Evolutionary conservation across 2,888 invertebrate genomes (phyloP).

Genomic region (Scaptomyza polygonia): DNA sequence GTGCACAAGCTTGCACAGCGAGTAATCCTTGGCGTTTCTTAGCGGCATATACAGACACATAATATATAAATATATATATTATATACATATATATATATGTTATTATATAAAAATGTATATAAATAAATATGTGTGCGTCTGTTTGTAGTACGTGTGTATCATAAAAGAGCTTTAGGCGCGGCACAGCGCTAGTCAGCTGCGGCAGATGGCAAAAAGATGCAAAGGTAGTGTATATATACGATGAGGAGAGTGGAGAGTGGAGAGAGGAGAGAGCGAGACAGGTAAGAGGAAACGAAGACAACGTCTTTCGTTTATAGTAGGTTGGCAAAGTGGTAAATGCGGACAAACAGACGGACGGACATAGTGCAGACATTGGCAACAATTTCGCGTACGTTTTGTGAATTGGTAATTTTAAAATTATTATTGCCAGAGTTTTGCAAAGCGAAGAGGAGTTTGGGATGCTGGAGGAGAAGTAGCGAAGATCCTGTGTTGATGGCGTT

Average conservation of each 20-base stretch:
- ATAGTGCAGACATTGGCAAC: constrained; percentile 74
- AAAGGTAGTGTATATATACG: constrained; percentile 41
- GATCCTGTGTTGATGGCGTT: constrained; percentile 46
- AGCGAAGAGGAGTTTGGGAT: background rate
- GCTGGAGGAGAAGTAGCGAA: constrained; percentile 25
- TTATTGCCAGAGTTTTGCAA: constrained; percentile 57
- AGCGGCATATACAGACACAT: constrained; percentile 36
- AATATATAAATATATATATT: constrained; percentile 11
- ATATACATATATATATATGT: background rate
- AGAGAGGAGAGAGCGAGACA: constrained; percentile 3
- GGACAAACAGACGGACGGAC: constrained; percentile 8
- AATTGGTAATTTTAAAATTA: constrained; percentile 81
- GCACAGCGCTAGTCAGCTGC: constrained; percentile 62
- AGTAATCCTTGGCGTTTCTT: constrained; percentile 64
- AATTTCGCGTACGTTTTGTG: constrained; percentile 82
- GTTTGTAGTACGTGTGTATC: constrained; percentile 28
- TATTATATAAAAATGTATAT: constrained; percentile 1
- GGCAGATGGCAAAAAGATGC: constrained; percentile 74
- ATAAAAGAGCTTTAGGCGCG: constrained; percentile 73
- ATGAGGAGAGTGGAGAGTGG: background rate
- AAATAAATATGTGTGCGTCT: constrained; percentile 18
- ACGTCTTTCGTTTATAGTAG: constrained; percentile 35
- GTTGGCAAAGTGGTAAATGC: constrained; percentile 19
- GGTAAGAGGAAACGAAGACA: constrained; percentile 10
- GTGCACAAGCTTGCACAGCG: constrained; percentile 35